Evolutionary conservation across 2,888 invertebrate species (phyloP).

Genomic region (Apamea epomidion): DNA sequence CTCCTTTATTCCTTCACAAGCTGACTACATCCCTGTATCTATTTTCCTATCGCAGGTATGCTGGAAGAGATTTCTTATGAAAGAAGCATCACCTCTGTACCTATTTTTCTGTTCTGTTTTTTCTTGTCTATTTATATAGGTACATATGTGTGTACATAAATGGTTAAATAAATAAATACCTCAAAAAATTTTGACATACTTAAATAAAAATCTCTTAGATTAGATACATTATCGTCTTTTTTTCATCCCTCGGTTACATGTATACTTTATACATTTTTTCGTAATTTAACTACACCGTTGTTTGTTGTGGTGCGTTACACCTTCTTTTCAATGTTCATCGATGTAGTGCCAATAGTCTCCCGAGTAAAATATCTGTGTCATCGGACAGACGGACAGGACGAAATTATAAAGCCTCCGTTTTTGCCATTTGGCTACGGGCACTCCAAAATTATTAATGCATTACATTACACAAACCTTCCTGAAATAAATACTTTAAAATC

Average conservation of each 20-base stretch:
- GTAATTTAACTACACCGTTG: background rate
- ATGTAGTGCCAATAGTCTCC: background rate
- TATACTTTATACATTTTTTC: background rate
- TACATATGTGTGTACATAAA: too few relatives aligned
- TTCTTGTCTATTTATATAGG: too few relatives aligned
- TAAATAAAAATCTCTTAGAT: too few relatives aligned
- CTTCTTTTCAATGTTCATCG: background rate
- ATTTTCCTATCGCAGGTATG: too few relatives aligned
- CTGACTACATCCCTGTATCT: too few relatives aligned
- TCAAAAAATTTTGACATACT: too few relatives aligned
- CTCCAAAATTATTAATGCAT: background rate
- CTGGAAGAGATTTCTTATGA: too few relatives aligned
- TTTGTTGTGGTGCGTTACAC: background rate
- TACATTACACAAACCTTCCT: background rate
- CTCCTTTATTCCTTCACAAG: too few relatives aligned
- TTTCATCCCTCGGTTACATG: background rate
- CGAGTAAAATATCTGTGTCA: background rate
- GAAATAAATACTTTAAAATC: background rate
- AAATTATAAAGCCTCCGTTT: background rate
- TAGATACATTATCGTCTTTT: background rate
- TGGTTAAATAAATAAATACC: too few relatives aligned
- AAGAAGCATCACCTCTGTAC: too few relatives aligned
- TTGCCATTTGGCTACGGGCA: background rate
- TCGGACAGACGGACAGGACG: background rate
- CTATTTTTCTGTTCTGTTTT: too few relatives aligned